A percentile compares a stretch with the other conserved stretches of the same genome.
phyloP scores from a whole-genome alignment of 1,140 invertebrate species.

The Saxidomus purpurata region DNA sequence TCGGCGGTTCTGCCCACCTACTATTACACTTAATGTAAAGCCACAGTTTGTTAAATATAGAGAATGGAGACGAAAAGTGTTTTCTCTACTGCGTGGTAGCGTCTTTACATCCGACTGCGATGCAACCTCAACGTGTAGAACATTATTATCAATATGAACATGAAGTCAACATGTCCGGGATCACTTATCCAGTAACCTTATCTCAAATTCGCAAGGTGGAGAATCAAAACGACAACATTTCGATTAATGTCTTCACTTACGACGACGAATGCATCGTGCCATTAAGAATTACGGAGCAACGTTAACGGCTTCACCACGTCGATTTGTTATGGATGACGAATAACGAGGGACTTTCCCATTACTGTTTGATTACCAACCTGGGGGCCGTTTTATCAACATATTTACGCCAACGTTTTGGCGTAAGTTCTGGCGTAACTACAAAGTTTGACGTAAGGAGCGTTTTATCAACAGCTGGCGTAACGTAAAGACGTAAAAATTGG shows the following conservation, averaged over 20 bases:
- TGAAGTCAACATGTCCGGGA: constrained; percentile 13
- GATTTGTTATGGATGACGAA: constrained; percentile 3
- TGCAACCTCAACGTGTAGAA: neutral
- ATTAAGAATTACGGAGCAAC: constrained; percentile 14
- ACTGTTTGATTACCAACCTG: constrained; percentile 11
- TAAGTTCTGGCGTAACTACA: too few relatives aligned
- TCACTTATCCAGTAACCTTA: constrained; percentile 26
- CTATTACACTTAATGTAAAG: neutral
- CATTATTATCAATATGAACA: neutral
- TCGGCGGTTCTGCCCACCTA: constrained; percentile 23
- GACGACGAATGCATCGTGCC: constrained; percentile 13
- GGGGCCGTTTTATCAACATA: too few relatives aligned
- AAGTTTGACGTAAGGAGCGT: too few relatives aligned
- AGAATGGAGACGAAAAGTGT: constrained; percentile 27
- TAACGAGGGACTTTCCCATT: constrained; percentile 8
- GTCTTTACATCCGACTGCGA: neutral
- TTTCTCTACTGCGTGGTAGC: constrained; percentile 17
- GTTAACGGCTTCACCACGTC: neutral
- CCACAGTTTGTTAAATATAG: constrained; percentile 16
- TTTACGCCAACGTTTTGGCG: too few relatives aligned
- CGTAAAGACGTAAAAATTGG: too few relatives aligned
- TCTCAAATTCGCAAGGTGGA: constrained; percentile 14
- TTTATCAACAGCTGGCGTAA: too few relatives aligned
- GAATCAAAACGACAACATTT: constrained; percentile 21
- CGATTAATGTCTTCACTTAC: constrained; percentile 32